Conservation (phyloP, 92 coral and sea anemone genomes). For the Porites cylindrica region DNA sequence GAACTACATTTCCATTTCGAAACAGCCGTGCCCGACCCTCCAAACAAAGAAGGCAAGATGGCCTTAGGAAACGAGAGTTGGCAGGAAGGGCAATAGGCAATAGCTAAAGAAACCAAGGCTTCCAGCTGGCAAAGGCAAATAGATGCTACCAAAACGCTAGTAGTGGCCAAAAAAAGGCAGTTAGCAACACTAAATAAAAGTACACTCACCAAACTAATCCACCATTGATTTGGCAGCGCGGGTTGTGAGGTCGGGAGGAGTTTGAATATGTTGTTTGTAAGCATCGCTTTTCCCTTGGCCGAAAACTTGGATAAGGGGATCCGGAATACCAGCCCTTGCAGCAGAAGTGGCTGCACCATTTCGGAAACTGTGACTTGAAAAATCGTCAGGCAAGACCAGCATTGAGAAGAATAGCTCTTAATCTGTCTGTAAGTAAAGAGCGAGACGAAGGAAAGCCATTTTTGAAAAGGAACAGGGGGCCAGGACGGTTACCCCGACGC, state of each 20-base stretch:
- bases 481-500: neutral
- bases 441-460: slow-evolving; percentile 48
- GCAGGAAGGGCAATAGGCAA: neutral
- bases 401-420: slow-evolving; percentile 8
- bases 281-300: slow-evolving; percentile 64
- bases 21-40: slow-evolving; percentile 4
- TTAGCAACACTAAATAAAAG: neutral
- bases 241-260: slow-evolving; percentile 15
- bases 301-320: slow-evolving; percentile 23
- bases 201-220: neutral
- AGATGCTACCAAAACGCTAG: neutral
- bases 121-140: neutral
- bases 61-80: neutral
- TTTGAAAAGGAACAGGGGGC: slow-evolving; percentile 16
- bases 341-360: too few species aligned
- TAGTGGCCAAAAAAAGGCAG: neutral
- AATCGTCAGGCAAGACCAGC: slow-evolving; percentile 33
- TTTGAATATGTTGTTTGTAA: slow-evolving; percentile 44
- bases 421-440: slow-evolving; percentile 19
- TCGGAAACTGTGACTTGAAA: slow-evolving; percentile 48
- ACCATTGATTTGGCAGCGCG: slow-evolving; percentile 17
- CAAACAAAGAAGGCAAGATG: neutral
- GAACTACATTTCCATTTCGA: neutral
- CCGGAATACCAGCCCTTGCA: too few species aligned
- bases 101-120: neutral